Evolutionary conservation across 2,797 vertebrate species (phyloP).

Genomic region (Caiman crocodilus): DNA sequence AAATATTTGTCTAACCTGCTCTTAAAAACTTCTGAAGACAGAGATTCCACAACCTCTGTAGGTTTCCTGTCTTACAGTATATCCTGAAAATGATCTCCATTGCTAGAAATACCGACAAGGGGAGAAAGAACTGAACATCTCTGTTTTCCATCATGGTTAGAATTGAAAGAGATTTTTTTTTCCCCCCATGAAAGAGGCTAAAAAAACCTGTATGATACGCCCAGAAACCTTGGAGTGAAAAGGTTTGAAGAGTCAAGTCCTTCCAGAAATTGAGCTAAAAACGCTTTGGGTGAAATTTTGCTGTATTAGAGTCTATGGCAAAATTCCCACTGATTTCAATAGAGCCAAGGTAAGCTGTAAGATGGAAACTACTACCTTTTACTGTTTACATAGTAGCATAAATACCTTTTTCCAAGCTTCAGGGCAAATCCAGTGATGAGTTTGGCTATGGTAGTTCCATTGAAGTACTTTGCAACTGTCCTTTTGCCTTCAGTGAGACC

Average conservation of each 20-base stretch:
- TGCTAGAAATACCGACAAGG: neutral
- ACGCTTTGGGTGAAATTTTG: neutral
- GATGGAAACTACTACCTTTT: neutral
- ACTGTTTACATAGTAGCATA: neutral
- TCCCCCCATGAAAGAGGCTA: neutral
- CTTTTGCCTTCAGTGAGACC: neutral
- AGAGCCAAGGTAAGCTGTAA: slow-evolving; percentile 15
- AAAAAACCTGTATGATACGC: neutral
- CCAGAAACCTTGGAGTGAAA: neutral
- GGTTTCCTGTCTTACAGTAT: neutral
- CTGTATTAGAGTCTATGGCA: slow-evolving; percentile 19
- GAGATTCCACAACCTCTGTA: neutral
- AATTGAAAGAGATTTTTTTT: neutral
- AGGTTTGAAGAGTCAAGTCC: slow-evolving; percentile 3
- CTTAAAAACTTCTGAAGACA: too few species aligned
- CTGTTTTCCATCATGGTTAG: neutral
- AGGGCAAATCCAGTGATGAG: neutral
- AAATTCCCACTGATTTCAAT: slow-evolving; percentile 35
- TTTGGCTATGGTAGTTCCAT: neutral
- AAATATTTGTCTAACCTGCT: too few species aligned
- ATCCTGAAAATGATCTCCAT: neutral
- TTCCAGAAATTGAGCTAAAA: neutral
- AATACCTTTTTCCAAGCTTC: slow-evolving; percentile 41
- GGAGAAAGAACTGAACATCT: neutral
- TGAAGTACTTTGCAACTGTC: slow-evolving; percentile 32